Evolutionary conservation across 2,113 vertebrate species (phyloP).

Genomic region (Heliornis fulica): DNA sequence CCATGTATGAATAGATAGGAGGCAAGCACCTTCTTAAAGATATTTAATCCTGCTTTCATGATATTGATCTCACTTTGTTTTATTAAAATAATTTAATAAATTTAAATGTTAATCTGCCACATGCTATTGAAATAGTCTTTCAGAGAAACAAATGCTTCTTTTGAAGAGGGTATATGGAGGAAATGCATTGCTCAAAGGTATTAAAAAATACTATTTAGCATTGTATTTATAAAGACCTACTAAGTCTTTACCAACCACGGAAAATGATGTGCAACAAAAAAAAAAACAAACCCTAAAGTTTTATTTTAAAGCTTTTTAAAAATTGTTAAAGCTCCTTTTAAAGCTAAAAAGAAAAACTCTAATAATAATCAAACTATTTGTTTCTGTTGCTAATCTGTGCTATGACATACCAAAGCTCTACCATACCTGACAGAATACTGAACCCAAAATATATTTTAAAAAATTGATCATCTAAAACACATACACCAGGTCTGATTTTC

Average conservation of each 20-base stretch:
- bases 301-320: too few relatives aligned
- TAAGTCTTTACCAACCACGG: background rate
- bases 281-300: background rate
- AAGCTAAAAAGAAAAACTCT: background rate
- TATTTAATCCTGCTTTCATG: background rate
- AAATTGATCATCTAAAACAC: background rate
- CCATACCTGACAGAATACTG: background rate
- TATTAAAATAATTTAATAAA: constrained; percentile 17
- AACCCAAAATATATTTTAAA: background rate
- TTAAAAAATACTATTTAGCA: background rate
- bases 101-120: background rate
- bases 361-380: background rate
- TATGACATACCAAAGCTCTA: background rate
- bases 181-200: background rate
- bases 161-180: background rate
- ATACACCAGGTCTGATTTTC: background rate
- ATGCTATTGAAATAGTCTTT: background rate
- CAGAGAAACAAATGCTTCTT: background rate
- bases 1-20: background rate
- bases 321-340: too few relatives aligned
- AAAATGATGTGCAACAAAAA: background rate
- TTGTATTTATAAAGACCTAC: background rate
- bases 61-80: background rate
- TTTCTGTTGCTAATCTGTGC: background rate
- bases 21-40: background rate